Evolutionary conservation across 2,888 invertebrate species (phyloP), one percentile per base, ranked within the genome.

Genomic region (Adelphocoris suturalis): DNA sequence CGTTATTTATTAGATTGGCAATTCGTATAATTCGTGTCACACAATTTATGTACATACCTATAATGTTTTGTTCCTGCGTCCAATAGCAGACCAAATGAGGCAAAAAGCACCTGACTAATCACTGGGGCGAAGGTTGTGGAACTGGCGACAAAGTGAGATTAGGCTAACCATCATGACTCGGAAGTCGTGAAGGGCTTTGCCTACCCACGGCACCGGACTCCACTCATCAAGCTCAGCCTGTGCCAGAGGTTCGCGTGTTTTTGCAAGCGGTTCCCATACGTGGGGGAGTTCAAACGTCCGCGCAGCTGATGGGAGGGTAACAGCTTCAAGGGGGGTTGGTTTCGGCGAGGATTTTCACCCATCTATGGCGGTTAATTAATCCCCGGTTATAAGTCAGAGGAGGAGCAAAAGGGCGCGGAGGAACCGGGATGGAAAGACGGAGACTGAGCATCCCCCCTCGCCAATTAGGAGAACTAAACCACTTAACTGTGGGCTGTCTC

Each of bases 401-500:
- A 27, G 55, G 19, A 48, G 14, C 27, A 47, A 19, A 84, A 82
- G 82, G 82, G 23, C 16, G 82, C 2, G 27, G 11, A 27, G 61
- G 85, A 27, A 37, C 3, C 37, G 85, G 27, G 82, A 52, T 19
- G n/a, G 82, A 52, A 48, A 48, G 82, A 52, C n/a, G n/a, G n/a
- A n/a, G n/a, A n/a, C n/a, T n/a, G n/a, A n/a, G n/a, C 19, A 81
- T 46, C 14, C 27, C 68, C 68, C 19, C 78, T 78, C 78, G 78
- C 78, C 85, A 85, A 85, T 85, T 85, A 85, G 85, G 61, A 61
- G 57, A 85, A 85, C 85, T 85, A 85, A 85, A 85, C 85, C 85
- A 85, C 85, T 85, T 85, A 85, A 57, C 27, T 23, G 85, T 7
- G 85, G 28, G 57, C 52, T 82, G 82, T 82, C 52, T 55, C n/a